Conservation (phyloP, 2,888 invertebrate species). For the Hecatera dysodea region DNA sequence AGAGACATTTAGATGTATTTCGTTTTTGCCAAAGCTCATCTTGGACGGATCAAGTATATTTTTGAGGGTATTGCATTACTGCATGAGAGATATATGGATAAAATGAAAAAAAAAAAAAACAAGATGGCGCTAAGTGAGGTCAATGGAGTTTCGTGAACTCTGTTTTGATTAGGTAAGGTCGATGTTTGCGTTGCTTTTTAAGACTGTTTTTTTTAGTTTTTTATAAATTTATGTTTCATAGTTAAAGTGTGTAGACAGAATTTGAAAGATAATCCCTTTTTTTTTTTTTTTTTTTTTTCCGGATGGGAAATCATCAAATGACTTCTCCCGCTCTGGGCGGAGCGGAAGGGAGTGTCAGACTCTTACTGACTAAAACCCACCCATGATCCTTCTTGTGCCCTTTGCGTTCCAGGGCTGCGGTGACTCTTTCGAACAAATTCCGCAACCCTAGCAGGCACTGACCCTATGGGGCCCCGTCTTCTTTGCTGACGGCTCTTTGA, state of each 20-base stretch:
- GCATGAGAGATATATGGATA: constrained; percentile 29
- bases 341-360: no score
- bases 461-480: no score
- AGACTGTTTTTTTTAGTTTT: not conserved
- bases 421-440: no score
- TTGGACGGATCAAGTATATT: constrained; percentile 61
- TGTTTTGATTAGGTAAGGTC: constrained; percentile 8
- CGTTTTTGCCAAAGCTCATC: constrained; percentile 58
- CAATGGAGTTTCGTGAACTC: constrained; percentile 29
- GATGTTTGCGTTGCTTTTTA: constrained; percentile 7
- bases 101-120: constrained; percentile 30
- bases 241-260: not conserved
- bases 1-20: constrained; percentile 54
- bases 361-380: no score
- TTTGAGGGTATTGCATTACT: constrained; percentile 52
- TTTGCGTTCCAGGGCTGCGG: no score
- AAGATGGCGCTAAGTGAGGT: constrained; percentile 40
- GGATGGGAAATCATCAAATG: no score
- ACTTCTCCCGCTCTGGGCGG: no score
- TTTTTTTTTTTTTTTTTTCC: no score
- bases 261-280: no score
- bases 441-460: no score
- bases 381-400: no score
- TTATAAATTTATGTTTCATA: not conserved
- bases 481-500: no score